Conservation (phyloP, 2,888 invertebrate genomes). For the Hesperia comma region DNA sequence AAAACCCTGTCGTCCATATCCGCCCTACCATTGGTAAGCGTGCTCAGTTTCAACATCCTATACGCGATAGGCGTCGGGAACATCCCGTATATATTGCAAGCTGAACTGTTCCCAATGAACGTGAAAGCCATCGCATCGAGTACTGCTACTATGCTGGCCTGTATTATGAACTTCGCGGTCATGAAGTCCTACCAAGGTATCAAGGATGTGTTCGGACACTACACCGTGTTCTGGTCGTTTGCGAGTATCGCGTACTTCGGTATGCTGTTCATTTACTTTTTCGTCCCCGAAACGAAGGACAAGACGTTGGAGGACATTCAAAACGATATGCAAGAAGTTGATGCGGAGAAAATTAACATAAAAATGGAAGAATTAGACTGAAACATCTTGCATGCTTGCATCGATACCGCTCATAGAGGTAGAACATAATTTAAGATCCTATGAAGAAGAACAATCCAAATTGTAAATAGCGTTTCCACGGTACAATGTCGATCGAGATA, state of each 20-base stretch:
- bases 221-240: conserved; percentile 85
- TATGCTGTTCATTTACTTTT: conserved; percentile 81
- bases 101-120: conserved; percentile 86
- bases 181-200: conserved; percentile 85
- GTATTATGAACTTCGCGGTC: conserved; percentile 82
- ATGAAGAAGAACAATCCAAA: too few relatives aligned
- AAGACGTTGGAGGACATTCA: conserved; percentile 86
- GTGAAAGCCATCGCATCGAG: conserved; percentile 85
- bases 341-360: conserved; percentile 50
- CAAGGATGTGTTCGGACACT: conserved; percentile 81
- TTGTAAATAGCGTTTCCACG: too few relatives aligned
- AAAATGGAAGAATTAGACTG: conserved; percentile 31
- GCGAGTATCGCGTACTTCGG: conserved; percentile 81
- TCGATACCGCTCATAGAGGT: too few relatives aligned
- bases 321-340: conserved; percentile 73
- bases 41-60: conserved; percentile 83
- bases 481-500: too few relatives aligned
- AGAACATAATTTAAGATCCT: too few relatives aligned
- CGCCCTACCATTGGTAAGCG: conserved; percentile 80
- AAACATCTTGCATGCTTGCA: not conserved
- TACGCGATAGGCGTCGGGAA: conserved; percentile 85
- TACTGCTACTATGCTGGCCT: conserved; percentile 81
- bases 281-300: conserved; percentile 86
- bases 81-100: conserved; percentile 85
- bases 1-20: conserved; percentile 67